Evolutionary conservation across 2,113 vertebrate genomes (phyloP).

Genomic region (Gnathonemus echidnorhynchus): DNA sequence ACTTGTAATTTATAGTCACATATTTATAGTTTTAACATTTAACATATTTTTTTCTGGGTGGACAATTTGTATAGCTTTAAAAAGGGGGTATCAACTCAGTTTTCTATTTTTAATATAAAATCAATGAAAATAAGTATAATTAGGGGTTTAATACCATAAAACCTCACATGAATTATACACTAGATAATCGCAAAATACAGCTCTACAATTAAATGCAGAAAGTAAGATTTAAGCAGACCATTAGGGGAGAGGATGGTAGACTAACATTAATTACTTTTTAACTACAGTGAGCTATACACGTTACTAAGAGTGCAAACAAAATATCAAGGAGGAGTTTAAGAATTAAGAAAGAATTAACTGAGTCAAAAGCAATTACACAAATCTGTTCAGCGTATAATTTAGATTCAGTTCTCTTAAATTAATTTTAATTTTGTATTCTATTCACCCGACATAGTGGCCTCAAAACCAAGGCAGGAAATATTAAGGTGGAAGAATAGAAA

Average conservation of each 20-base stretch:
- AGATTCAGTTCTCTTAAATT: not conserved
- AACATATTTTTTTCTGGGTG: not conserved
- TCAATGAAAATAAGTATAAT: not conserved
- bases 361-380: not conserved
- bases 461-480: not conserved
- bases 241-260: not conserved
- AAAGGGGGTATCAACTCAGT: not conserved
- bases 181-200: not conserved
- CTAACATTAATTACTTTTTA: conserved; percentile 2
- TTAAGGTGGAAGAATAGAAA: not conserved
- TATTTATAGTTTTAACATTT: not conserved
- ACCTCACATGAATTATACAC: not conserved
- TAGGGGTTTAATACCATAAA: not conserved
- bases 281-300: not conserved
- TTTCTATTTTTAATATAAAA: not conserved
- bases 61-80: not conserved
- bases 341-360: not conserved
- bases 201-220: not conserved
- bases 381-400: not conserved
- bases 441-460: not conserved
- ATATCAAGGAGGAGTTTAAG: not conserved
- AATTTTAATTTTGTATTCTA: not conserved
- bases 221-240: not conserved
- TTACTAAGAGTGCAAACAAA: not conserved
- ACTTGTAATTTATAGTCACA: not conserved